Base-by-base conservation (phyloP, 2,888 invertebrate species). In the Psococerastis gibbosa region DNA sequence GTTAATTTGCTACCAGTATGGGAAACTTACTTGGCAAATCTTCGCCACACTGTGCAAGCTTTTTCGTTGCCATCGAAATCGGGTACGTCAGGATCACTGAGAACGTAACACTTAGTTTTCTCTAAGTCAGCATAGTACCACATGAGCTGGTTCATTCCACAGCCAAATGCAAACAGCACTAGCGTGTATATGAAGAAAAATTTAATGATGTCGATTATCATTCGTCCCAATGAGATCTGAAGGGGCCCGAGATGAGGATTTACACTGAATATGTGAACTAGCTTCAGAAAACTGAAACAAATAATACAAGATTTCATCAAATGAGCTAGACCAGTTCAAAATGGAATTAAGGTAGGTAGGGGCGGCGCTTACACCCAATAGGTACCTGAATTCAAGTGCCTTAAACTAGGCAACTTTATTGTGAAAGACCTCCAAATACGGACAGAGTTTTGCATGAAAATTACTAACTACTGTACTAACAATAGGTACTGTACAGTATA, bases 231-330 rank as follows among this genome's bases (percentile, higher is more conserved):
- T 1, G 94, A 94, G 43, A 95, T 92, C 64, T 94, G 94, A 38
- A 76, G 65, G 0, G 94, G 95, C 48, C 95, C 94, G 52, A 95
- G 69, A 61, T 95, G 88, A 1, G 94, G 94, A 65, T 92, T 94
- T 49, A 95, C 87, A 48, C 91, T 92, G 69, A 94, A 94, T 58
- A 94, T 88, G 61, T 94, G 92, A 16, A 95, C 92, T 56, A 95
- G 71, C 61, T 95, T 95, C 46, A 95, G 69, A 56, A 87, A 91
- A 48, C 88, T 89, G 60, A 56, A 63, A 64, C 45, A 44, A 41
- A 49, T 49, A 38, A 17, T 22, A 5, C 13, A 9, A 13, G 2
- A 3, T 2, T 16, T 41, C 18, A n/a, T n/a, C n/a, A 15, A 23
- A 3, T 22, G 2, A 17, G n/a, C 8, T 46, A 16, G 34, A 20